phyloP scores from a whole-genome alignment of 2,113 vertebrate species.

The Heterotis niloticus region DNA sequence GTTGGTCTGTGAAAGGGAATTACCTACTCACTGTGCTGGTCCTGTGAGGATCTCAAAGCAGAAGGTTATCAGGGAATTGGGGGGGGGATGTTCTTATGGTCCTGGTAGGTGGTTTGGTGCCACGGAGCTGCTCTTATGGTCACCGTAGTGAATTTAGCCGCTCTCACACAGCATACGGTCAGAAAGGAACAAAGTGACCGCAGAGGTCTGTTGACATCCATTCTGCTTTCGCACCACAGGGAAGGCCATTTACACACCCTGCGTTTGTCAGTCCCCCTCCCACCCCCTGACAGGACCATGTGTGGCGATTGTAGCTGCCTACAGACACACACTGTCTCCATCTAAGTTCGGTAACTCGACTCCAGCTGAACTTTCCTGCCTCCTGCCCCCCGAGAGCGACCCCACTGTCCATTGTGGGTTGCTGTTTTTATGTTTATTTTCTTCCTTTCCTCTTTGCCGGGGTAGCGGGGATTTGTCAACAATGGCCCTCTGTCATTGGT shows the following conservation, averaged over 20 bases:
- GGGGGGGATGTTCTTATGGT: constrained; percentile 19
- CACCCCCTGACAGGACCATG: constrained; percentile 6
- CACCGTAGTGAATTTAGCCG: too few species aligned
- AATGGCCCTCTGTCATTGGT: constrained; percentile 48
- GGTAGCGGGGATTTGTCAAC: constrained; percentile 37
- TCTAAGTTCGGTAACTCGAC: constrained; percentile 34
- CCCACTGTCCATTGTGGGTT: constrained; percentile 32
- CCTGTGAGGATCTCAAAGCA: constrained; percentile 2
- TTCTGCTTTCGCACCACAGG: neutral
- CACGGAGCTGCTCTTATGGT: neutral
- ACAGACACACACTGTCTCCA: constrained; percentile 33
- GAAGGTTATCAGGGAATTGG: constrained; percentile 23
- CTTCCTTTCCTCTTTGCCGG: neutral
- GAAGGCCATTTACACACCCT: neutral
- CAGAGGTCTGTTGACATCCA: neutral
- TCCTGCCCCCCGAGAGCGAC: constrained; percentile 27
- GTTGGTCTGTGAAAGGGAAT: constrained; percentile 22
- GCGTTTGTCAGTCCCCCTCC: neutral
- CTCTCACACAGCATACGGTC: too few species aligned
- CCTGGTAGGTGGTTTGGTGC: constrained; percentile 4
- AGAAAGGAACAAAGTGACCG: neutral
- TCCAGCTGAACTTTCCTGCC: constrained; percentile 36
- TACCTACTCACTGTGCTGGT: too few species aligned
- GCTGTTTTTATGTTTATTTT: constrained; percentile 29
- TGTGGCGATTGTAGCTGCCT: constrained; percentile 14